These are phyloP conservation scores for Palythoa grandiflora DNA, from an alignment of 92 coral and sea anemone genomes.

Conservation along the genomic window DNA sequence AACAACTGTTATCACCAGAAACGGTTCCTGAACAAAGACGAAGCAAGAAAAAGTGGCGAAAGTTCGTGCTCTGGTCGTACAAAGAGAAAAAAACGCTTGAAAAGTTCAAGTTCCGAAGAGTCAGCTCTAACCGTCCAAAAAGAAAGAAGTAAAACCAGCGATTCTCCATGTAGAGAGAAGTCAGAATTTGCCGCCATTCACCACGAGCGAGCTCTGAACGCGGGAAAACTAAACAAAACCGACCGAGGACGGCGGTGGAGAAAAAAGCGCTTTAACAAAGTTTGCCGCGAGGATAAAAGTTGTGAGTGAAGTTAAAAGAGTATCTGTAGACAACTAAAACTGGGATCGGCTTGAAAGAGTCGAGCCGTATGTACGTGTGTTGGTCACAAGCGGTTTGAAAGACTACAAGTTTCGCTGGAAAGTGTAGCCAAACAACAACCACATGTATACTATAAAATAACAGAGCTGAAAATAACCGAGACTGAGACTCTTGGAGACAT, in stretches of 20 bases:
- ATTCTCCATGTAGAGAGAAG: conserved; percentile 53
- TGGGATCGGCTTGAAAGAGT: background rate
- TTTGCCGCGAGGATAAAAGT: conserved; percentile 53
- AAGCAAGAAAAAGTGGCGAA: conserved; percentile 48
- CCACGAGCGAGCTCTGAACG: conserved; percentile 88
- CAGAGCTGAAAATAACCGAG: background rate
- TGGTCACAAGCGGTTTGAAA: background rate
- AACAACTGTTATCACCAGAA: conserved; percentile 27
- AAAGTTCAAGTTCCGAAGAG: conserved; percentile 53
- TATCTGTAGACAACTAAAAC: background rate
- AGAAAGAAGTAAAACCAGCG: conserved; percentile 28
- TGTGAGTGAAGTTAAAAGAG: conserved; percentile 42
- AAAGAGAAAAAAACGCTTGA: conserved; percentile 38
- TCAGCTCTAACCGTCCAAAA: conserved; percentile 40
- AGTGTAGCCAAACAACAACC: too few species aligned
- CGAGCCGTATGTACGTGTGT: background rate
- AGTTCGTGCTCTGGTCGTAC: conserved; percentile 65
- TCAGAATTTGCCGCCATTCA: conserved; percentile 86
- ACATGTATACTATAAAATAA: background rate
- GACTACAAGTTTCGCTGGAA: background rate
- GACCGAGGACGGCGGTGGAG: conserved; percentile 92
- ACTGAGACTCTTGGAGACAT: background rate
- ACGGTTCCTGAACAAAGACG: conserved; percentile 1
- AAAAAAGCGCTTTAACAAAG: conserved; percentile 57
- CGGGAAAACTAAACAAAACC: conserved; percentile 79